Evolutionary conservation across 92 coral and sea anemone species (phyloP).

Genomic region (Hydrozoanthus gracilis): DNA sequence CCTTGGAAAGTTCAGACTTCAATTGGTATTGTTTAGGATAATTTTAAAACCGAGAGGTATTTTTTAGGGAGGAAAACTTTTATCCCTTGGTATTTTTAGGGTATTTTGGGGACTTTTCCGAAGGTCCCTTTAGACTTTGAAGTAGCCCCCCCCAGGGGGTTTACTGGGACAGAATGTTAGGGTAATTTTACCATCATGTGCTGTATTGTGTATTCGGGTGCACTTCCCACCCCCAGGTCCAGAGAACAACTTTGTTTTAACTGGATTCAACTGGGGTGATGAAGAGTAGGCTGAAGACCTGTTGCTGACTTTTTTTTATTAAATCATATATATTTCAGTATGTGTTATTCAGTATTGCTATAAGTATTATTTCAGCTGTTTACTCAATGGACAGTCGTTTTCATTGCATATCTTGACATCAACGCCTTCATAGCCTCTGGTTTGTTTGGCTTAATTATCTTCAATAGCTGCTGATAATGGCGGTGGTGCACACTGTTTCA

Average conservation of each 20-base stretch:
- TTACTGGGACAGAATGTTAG: not conserved
- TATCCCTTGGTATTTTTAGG: no score
- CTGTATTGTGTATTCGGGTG: not conserved
- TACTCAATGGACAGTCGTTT: not conserved
- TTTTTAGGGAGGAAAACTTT: no score
- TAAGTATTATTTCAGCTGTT: no score
- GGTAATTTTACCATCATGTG: not conserved
- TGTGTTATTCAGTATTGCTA: no score
- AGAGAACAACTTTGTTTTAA: not conserved
- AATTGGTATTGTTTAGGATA: no score
- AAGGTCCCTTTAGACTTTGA: no score
- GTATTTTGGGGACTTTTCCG: no score
- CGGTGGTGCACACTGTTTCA: not conserved
- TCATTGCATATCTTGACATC: not conserved
- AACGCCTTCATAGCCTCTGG: not conserved
- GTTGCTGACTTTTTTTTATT: not conserved
- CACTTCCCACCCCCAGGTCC: conserved; percentile 23
- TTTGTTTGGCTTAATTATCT: not conserved
- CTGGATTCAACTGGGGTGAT: not conserved
- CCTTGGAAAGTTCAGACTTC: no score
- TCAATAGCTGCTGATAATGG: not conserved
- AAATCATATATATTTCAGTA: not conserved
- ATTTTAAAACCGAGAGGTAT: no score
- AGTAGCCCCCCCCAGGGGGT: no score
- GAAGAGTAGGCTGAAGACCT: not conserved